A percentile compares a stretch with the other conserved stretches of the same genome.
Conservation (phyloP, 1,140 invertebrate species). For the Pinna nobilis region DNA sequence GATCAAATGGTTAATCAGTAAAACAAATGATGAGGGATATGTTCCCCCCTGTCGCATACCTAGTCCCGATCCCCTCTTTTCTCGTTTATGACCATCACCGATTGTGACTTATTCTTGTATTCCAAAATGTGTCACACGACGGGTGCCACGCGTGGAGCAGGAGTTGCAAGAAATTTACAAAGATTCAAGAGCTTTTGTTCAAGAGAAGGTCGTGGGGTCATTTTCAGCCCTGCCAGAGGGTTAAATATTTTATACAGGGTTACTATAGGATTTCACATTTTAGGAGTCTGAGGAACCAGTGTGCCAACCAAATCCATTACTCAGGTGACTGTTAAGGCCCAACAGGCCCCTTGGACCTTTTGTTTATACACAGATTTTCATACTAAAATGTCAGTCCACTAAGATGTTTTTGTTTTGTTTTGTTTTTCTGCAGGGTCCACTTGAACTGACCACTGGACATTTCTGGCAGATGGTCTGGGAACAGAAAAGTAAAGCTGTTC, state of each 20-base stretch:
- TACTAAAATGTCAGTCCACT: neutral
- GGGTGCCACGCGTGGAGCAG: too few relatives aligned
- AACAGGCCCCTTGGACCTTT: neutral
- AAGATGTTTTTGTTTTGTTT: neutral
- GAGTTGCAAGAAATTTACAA: neutral
- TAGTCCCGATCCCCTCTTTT: too few relatives aligned
- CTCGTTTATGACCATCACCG: too few relatives aligned
- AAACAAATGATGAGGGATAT: too few relatives aligned
- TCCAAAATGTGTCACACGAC: too few relatives aligned
- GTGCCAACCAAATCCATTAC: neutral
- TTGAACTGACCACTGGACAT: conserved; percentile 89
- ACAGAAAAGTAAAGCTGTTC: conserved; percentile 89
- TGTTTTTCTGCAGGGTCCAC: conserved; percentile 87
- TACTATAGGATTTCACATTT: too few relatives aligned
- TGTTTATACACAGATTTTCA: neutral
- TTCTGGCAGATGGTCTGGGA: conserved; percentile 99
- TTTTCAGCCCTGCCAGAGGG: neutral
- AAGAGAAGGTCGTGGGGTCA: too few relatives aligned
- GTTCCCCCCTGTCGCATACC: too few relatives aligned
- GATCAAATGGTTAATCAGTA: neutral
- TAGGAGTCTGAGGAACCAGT: neutral
- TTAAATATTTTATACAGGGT: too few relatives aligned
- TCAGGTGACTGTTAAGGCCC: neutral
- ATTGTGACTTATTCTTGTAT: too few relatives aligned
- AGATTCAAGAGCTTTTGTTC: too few relatives aligned